phyloP scores from a whole-genome alignment of 2,888 invertebrate genomes.

The Phyto melanocephala region DNA sequence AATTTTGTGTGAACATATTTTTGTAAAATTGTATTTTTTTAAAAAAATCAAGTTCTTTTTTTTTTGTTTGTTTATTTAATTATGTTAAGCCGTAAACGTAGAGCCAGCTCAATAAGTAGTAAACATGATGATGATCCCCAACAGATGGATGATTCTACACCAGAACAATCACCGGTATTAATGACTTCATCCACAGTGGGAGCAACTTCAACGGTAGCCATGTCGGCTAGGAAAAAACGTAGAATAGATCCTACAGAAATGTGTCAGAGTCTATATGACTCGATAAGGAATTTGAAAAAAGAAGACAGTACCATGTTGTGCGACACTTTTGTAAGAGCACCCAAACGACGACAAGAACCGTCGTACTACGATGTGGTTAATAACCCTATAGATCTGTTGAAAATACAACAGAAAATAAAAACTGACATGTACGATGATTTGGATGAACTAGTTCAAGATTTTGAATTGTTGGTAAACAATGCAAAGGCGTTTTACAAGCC shows the following conservation, averaged over 20 bases:
- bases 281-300: constrained; percentile 92
- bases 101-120: constrained; percentile 91
- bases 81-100: constrained; percentile 88
- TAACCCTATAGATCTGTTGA: constrained; percentile 95
- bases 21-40: background rate
- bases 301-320: constrained; percentile 94
- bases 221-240: constrained; percentile 82
- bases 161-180: constrained; percentile 78
- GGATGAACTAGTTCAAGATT: constrained; percentile 93
- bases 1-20: constrained; percentile 8
- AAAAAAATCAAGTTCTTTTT: background rate
- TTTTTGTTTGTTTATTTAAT: constrained; percentile 10
- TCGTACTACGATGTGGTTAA: constrained; percentile 94
- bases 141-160: constrained; percentile 82
- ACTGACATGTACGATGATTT: constrained; percentile 97
- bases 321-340: constrained; percentile 96
- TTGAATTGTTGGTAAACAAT: constrained; percentile 94
- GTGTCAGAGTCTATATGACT: constrained; percentile 95
- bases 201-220: constrained; percentile 71
- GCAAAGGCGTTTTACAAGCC: constrained; percentile 97
- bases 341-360: constrained; percentile 94
- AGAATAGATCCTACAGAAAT: constrained; percentile 83
- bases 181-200: constrained; percentile 57
- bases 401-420: constrained; percentile 97
- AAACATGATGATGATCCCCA: constrained; percentile 85